Base-by-base conservation (phyloP, 2,888 invertebrate genomes). In the Spodoptera exigua region DNA sequence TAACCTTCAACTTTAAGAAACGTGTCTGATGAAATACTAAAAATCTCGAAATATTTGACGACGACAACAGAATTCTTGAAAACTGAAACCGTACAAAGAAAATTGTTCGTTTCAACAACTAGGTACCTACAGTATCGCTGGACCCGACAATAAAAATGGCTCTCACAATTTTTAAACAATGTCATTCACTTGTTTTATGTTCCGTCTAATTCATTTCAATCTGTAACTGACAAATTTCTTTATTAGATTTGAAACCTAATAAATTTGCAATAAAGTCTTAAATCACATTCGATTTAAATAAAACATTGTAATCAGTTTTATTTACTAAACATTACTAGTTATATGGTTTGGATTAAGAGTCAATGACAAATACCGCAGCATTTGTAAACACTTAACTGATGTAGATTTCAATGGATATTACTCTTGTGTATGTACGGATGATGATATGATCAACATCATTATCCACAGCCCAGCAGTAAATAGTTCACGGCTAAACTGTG, bases 361-460 rank as follows among this genome's bases (percentile, higher is more conserved):
- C 41, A 55, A 60, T 39, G 55, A 35, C 39, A 61, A 61, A 66
- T 49, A 61, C 32, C 40, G 32, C 14, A 11, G 9, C 27, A 53
- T 36, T 35, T 57, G 36, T 21, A 58, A 39, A 63, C 39, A 43
- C n/a, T 21, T 7, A 14, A 2, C 43, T 45, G 37, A 52, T 17
- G 27, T n/a, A 53, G 9, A 16, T 21, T 41, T 48, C 11, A 12
- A 46, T 49, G 1, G 35, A 47, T 48, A 16, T 18, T 12, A 17
- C 12, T 17, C 17, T 12, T 18, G 11, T 40, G 5, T 39, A 4
- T 40, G 14, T n/a, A n/a, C 7, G 1, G 9, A 27, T 27, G 27
- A 27, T 27, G 27, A 27, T 27, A 1, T 27, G 27, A n/a, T n/a
- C n/a, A n/a, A n/a, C n/a, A n/a, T n/a, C n/a, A n/a, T n/a, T n/a